phyloP scores from a whole-genome alignment of 2,113 vertebrate species.

The Myiozetetes cayanensis region DNA sequence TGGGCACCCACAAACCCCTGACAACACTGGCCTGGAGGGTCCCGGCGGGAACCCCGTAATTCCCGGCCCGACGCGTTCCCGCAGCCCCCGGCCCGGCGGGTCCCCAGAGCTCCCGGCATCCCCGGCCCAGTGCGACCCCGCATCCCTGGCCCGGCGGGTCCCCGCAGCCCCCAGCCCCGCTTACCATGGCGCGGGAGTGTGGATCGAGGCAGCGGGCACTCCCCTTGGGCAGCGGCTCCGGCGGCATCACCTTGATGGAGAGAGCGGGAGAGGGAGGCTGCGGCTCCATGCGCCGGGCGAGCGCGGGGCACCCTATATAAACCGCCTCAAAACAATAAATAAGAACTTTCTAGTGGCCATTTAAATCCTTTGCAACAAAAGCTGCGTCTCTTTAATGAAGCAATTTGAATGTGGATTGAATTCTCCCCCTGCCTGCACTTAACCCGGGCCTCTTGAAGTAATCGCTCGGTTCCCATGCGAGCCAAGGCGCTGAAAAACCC shows the following conservation, averaged over 20 bases:
- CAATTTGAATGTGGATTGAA: conserved; percentile 96
- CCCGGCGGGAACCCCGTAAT: background rate
- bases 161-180: background rate
- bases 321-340: conserved; percentile 86
- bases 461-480: conserved; percentile 92
- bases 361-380: conserved; percentile 88
- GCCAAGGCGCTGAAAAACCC: conserved; percentile 84
- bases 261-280: conserved; percentile 60
- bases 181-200: conserved; percentile 87
- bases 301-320: conserved; percentile 83
- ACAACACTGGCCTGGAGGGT: background rate
- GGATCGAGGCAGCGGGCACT: conserved; percentile 83
- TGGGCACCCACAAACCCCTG: background rate
- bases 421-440: conserved; percentile 88
- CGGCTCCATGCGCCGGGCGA: conserved; percentile 63
- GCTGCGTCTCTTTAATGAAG: conserved; percentile 90
- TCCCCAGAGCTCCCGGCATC: background rate
- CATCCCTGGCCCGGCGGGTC: background rate
- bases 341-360: conserved; percentile 87
- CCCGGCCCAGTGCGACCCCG: background rate
- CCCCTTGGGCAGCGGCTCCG: conserved; percentile 82
- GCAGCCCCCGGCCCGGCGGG: background rate
- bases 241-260: conserved; percentile 88
- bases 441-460: conserved; percentile 91
- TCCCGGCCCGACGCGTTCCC: background rate